phyloP scores from a whole-genome alignment of 2,888 invertebrate genomes.

The Acholoe squamosa region DNA sequence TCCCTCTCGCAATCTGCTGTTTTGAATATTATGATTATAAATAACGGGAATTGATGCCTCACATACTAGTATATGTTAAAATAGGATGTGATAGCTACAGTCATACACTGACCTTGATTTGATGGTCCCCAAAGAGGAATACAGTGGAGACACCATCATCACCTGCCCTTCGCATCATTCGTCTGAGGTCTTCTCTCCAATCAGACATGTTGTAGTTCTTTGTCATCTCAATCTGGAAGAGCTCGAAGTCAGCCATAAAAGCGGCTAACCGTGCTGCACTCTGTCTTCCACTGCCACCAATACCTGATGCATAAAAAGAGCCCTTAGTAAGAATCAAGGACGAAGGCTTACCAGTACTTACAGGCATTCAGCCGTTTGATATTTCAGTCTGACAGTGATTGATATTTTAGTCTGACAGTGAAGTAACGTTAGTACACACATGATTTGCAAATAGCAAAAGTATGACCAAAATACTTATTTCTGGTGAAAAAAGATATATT shows the following conservation, averaged over 20 bases:
- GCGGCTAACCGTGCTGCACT: constrained; percentile 81
- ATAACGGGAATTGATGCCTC: background rate
- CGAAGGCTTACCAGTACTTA: no score
- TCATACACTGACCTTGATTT: constrained; percentile 79
- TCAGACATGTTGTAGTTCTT: constrained; percentile 81
- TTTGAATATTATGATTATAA: background rate
- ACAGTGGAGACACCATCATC: constrained; percentile 80
- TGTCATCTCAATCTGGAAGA: constrained; percentile 83
- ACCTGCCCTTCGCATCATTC: constrained; percentile 80
- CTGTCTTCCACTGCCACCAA: constrained; percentile 82
- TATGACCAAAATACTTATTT: no score
- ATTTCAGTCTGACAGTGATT: no score
- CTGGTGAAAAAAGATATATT: no score
- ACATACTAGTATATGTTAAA: background rate
- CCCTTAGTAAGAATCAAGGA: background rate
- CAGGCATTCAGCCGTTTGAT: no score
- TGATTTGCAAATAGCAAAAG: no score
- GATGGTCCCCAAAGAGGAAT: constrained; percentile 82
- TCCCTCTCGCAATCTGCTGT: no score
- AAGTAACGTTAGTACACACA: no score
- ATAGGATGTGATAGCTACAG: background rate
- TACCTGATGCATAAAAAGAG: constrained; percentile 74
- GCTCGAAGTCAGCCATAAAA: constrained; percentile 82
- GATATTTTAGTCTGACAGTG: no score
- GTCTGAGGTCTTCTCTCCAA: constrained; percentile 82